Evolutionary conservation across 2,888 invertebrate genomes (phyloP).

Genomic region (Plebejus anna): DNA sequence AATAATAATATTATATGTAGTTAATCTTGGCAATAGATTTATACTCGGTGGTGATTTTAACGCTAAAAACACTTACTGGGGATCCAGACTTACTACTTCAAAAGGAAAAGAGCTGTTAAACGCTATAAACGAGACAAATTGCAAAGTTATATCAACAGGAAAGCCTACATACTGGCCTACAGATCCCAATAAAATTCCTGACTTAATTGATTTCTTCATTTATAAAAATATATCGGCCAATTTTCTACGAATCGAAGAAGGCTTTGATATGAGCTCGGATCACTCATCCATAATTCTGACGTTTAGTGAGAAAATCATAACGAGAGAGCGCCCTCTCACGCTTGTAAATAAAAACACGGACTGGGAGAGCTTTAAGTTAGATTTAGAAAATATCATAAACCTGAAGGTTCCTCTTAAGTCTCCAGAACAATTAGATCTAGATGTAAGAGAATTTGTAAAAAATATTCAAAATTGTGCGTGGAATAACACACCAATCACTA

Average conservation of each 20-base stretch:
- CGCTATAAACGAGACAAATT: background rate
- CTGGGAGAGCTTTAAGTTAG: background rate
- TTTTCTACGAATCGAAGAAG: background rate
- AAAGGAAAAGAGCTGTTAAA: background rate
- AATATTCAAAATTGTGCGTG: too few relatives aligned
- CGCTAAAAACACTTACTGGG: background rate
- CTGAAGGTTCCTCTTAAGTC: background rate
- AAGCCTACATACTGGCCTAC: too few relatives aligned
- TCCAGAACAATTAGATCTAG: background rate
- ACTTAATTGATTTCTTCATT: too few relatives aligned
- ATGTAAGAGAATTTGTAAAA: background rate
- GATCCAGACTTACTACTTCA: background rate
- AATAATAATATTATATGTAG: too few relatives aligned
- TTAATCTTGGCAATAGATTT: background rate
- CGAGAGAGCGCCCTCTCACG: background rate
- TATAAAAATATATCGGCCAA: background rate
- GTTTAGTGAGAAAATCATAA: background rate
- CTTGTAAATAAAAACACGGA: background rate
- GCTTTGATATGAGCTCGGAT: background rate
- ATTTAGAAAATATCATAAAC: background rate
- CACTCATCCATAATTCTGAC: background rate
- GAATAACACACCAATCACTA: too few relatives aligned
- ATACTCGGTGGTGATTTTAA: background rate
- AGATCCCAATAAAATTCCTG: too few relatives aligned
- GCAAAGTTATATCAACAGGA: background rate